Evolutionary conservation across 2,797 vertebrate genomes (phyloP), one percentile per base, ranked within the genome.

Genomic region (Chaunax sp.): DNA sequence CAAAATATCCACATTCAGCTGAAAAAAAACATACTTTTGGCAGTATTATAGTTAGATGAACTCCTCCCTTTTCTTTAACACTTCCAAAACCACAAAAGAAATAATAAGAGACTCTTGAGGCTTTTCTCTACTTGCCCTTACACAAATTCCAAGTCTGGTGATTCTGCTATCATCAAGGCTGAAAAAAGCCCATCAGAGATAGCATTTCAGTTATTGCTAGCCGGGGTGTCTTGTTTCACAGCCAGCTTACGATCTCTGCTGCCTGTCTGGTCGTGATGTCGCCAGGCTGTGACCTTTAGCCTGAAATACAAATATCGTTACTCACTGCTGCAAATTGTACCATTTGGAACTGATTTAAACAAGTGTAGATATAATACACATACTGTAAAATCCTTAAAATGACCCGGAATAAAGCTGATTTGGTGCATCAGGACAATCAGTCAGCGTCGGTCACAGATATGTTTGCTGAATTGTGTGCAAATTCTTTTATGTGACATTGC

Each of bases 201-300:
- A 57, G 22, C 25, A 2, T 86, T 86, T 67, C 46, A 8, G 30
- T 81, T 44, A 14, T 54, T 22, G 72, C 74, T 25, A 19, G 55
- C 49, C 3, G 5, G 4, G 49, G 83, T 84, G 76, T 89, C 86
- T 82, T 33, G 72, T 90, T 87, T 87, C 85, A 81, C 41, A 47
- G 56, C 51, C 49, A 1, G 52, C 43, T 73, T 47, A 51, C 41
- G 5, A 67, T 56, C 77, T 44, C 62, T 68, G 47, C 75, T 64
- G 71, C 37, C 67, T 68, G 85, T 89, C 83, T 82, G 86, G 81
- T 38, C 69, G 12, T 16, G 12, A 65, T 87, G 84, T 84, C 84
- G 77, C 87, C 88, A 85, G 75, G 51, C 73, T 68, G 44, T 62
- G 77, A 87, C 88, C 85, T 87, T 85, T 84, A 76, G 62, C 82